Evolutionary conservation across 1,140 invertebrate species (phyloP).

Genomic region (Frieseomelitta varia): DNA sequence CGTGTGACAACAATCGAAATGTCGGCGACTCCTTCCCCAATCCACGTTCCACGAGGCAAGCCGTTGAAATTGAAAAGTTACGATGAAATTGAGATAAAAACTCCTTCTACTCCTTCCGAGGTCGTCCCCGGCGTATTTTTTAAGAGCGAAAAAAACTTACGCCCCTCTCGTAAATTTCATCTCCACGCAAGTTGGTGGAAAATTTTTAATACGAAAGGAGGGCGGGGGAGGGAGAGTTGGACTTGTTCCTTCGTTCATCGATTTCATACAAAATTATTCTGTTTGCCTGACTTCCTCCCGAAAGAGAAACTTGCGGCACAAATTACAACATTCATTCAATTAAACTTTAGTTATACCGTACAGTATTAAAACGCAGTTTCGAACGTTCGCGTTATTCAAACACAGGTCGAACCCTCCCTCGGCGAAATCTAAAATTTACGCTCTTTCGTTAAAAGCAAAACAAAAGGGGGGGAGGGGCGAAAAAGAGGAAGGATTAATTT

Average conservation of each 20-base stretch:
- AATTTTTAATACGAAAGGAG: conserved; percentile 44
- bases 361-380: conserved; percentile 50
- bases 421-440: not conserved
- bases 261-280: conserved; percentile 56
- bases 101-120: no score
- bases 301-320: conserved; percentile 48
- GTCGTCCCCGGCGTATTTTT: conserved; percentile 7
- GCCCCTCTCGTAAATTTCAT: conserved; percentile 44
- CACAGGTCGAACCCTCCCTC: conserved; percentile 21
- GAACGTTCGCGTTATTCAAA: conserved; percentile 20
- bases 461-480: not conserved
- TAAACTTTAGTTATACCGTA: conserved; percentile 46
- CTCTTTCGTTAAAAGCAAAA: not conserved
- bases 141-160: conserved; percentile 27
- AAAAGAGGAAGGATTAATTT: not conserved
- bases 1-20: not conserved
- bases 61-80: not conserved
- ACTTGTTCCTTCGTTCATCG: conserved; percentile 42
- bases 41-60: not conserved
- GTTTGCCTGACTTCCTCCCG: conserved; percentile 45
- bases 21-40: not conserved
- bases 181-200: conserved; percentile 5
- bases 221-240: not conserved
- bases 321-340: conserved; percentile 55
- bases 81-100: not conserved